These are phyloP conservation scores for Anarsia innoxiella DNA, from an alignment of 2,888 invertebrate genomes.

Conservation along the genomic window DNA sequence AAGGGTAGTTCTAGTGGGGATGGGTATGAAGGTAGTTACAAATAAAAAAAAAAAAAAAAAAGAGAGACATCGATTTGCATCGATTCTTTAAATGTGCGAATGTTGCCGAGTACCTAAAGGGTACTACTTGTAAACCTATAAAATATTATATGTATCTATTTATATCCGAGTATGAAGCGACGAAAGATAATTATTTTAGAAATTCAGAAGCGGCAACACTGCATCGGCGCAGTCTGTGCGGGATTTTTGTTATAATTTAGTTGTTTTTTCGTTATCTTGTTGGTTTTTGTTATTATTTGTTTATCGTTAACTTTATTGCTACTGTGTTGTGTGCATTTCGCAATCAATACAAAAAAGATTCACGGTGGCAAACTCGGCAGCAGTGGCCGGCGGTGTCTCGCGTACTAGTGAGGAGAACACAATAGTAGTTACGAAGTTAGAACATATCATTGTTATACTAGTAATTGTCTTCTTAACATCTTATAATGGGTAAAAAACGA, in stretches of 20 bases:
- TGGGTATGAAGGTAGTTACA: no score
- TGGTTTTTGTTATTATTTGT: not conserved
- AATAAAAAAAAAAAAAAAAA: no score
- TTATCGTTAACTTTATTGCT: not conserved
- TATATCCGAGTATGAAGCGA: no score
- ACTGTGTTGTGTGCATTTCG: not conserved
- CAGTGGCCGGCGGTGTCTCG: not conserved
- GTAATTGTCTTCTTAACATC: not conserved
- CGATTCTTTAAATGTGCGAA: no score
- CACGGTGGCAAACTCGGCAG: not conserved
- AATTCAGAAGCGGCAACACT: not conserved
- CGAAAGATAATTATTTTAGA: no score
- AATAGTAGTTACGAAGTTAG: not conserved
- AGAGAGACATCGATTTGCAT: no score
- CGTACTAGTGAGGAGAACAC: not conserved
- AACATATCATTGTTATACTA: not conserved
- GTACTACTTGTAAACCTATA: no score
- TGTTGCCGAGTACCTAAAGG: no score
- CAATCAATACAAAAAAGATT: not conserved
- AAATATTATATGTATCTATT: no score
- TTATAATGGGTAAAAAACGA: not conserved
- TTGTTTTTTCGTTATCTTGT: not conserved
- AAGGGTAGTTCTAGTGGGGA: no score
- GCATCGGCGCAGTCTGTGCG: not conserved
- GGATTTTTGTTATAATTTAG: not conserved